These are phyloP conservation scores for Pelosia muscerda DNA, from an alignment of 2,888 invertebrate species.

Conservation along the genomic window DNA sequence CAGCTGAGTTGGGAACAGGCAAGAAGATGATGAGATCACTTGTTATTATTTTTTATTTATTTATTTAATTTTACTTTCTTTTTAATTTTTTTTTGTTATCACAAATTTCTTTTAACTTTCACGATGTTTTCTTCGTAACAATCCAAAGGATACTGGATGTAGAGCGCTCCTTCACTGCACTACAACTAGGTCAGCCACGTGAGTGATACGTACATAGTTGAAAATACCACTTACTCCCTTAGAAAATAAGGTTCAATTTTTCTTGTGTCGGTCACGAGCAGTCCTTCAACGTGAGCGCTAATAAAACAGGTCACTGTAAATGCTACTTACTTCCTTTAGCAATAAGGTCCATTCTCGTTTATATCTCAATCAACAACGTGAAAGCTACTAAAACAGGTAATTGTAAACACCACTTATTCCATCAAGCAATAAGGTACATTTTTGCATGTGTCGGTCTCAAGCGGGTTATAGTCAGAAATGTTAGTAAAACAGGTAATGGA, in stretches of 20 bases:
- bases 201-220: background rate
- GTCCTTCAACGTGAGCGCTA: conserved; percentile 84
- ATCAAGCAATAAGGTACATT: conserved; percentile 87
- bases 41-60: too few species aligned
- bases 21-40: too few species aligned
- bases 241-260: conserved; percentile 88
- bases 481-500: background rate
- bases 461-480: conserved; percentile 87
- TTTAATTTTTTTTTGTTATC: too few species aligned
- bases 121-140: background rate
- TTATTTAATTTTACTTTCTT: too few species aligned
- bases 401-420: conserved; percentile 68
- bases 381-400: conserved; percentile 76
- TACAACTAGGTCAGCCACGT: background rate
- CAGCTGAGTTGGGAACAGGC: too few species aligned
- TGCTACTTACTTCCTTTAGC: conserved; percentile 81
- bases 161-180: background rate
- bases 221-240: conserved; percentile 79
- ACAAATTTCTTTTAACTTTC: background rate
- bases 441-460: conserved; percentile 94
- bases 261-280: conserved; percentile 93
- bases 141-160: background rate
- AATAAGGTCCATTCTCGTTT: conserved; percentile 91
- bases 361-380: conserved; percentile 94
- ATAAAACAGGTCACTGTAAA: background rate